phyloP scores from a whole-genome alignment of 2,797 vertebrate species.

The Babyrousa celebensis region DNA sequence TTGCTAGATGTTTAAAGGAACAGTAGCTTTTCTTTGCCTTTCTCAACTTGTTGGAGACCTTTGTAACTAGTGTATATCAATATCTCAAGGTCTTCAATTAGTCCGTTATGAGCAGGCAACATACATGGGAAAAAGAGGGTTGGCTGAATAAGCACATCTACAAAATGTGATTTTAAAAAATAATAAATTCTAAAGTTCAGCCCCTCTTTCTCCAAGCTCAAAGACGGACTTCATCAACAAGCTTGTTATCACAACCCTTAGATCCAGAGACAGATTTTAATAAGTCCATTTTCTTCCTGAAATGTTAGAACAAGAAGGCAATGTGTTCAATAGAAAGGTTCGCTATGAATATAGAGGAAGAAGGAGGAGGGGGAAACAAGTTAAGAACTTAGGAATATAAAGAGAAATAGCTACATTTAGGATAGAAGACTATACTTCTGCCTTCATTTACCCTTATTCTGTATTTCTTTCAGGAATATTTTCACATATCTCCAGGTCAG shows the following conservation, averaged over 20 bases:
- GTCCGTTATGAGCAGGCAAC: background rate
- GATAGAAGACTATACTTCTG: background rate
- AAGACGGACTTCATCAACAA: background rate
- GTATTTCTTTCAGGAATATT: background rate
- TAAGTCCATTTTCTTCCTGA: background rate
- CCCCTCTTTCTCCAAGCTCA: background rate
- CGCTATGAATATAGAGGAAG: background rate
- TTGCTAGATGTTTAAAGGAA: slow-evolving; percentile 26
- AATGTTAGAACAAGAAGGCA: slow-evolving; percentile 16
- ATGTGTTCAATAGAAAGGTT: background rate
- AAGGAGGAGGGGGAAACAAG: background rate
- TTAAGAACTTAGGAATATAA: background rate
- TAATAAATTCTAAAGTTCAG: background rate
- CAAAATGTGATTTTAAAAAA: slow-evolving; percentile 36
- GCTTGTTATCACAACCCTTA: background rate
- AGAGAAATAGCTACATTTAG: background rate
- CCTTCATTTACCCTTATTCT: background rate
- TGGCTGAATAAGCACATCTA: background rate
- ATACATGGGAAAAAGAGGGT: background rate
- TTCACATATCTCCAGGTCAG: background rate
- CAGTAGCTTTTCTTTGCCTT: background rate
- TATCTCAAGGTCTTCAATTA: slow-evolving; percentile 1
- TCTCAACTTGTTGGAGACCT: background rate
- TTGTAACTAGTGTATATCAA: background rate
- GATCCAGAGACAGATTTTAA: background rate